Percentiles rank a stretch among this genome's conserved stretches.
These are phyloP conservation scores for Ivindomyrus marchei DNA, from an alignment of 2,113 vertebrate species.

Conservation along the genomic window DNA sequence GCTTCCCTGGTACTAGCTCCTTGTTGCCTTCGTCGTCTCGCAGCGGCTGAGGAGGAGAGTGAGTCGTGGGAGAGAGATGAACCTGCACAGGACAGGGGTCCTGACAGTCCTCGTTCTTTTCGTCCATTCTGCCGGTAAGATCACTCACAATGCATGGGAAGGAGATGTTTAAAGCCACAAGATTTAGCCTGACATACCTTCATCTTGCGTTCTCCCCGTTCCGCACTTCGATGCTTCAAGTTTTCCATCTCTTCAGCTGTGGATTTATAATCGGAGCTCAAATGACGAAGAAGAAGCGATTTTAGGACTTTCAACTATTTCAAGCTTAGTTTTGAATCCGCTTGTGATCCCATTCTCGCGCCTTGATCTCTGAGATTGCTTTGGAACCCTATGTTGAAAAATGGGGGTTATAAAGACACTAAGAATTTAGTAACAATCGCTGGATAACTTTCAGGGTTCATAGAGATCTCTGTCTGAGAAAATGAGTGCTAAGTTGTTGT, in stretches of 20 bases:
- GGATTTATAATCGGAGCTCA: neutral
- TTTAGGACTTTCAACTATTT: neutral
- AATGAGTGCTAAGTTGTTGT: neutral
- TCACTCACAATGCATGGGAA: too few species aligned
- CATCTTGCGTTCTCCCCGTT: neutral
- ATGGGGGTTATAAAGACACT: neutral
- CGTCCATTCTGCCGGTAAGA: conserved; percentile 31
- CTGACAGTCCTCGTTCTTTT: conserved; percentile 22
- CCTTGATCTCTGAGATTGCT: neutral
- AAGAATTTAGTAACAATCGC: neutral
- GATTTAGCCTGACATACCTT: neutral
- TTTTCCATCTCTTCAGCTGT: neutral
- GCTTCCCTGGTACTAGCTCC: conserved; percentile 16
- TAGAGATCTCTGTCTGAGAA: neutral
- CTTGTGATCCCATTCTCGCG: neutral
- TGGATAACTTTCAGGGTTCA: neutral
- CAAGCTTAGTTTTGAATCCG: neutral
- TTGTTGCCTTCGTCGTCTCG: neutral
- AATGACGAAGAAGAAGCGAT: neutral
- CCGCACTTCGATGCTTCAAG: neutral
- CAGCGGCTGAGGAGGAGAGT: neutral
- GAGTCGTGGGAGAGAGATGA: conserved; percentile 21
- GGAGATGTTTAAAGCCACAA: neutral
- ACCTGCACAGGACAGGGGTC: conserved; percentile 19
- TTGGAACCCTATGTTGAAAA: neutral